Percentiles rank a stretch among this genome's conserved stretches.
Conservation (phyloP, 2,888 invertebrate species). For the Rugalucina vietnamica region DNA sequence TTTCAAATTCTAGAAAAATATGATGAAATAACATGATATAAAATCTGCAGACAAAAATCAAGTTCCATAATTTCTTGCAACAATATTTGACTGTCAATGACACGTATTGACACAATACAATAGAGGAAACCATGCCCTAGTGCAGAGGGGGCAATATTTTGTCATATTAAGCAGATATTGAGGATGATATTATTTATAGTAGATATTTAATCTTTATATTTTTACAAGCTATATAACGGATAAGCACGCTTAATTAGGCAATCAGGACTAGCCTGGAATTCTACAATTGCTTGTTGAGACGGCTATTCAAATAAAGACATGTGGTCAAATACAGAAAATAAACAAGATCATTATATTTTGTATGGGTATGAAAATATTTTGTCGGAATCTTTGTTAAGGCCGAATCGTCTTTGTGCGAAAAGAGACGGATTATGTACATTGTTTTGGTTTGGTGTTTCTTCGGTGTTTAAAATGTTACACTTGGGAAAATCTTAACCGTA, state of each 20-base stretch:
- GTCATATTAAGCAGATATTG: neutral
- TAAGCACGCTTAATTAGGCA: conserved; percentile 37
- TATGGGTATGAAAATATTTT: conserved; percentile 11
- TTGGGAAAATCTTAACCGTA: conserved; percentile 7
- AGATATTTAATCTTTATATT: conserved; percentile 38
- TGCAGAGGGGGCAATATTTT: neutral
- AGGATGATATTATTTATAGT: conserved; percentile 47
- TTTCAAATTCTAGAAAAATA: too few relatives aligned
- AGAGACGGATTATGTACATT: neutral
- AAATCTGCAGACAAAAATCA: too few relatives aligned
- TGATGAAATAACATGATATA: too few relatives aligned
- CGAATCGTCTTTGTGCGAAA: neutral
- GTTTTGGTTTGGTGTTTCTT: neutral
- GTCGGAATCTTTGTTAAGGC: neutral
- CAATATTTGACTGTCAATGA: neutral
- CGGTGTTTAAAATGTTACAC: conserved; percentile 5
- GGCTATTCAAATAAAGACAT: conserved; percentile 6
- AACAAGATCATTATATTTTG: conserved; percentile 8
- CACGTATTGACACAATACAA: neutral
- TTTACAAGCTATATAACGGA: conserved; percentile 23
- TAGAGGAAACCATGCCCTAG: neutral
- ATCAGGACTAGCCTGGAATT: neutral
- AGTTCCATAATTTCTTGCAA: neutral
- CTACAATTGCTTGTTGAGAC: neutral
- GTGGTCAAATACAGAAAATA: neutral